phyloP scores from a whole-genome alignment of 2,888 invertebrate genomes.

The Ceriagrion tenellum region DNA sequence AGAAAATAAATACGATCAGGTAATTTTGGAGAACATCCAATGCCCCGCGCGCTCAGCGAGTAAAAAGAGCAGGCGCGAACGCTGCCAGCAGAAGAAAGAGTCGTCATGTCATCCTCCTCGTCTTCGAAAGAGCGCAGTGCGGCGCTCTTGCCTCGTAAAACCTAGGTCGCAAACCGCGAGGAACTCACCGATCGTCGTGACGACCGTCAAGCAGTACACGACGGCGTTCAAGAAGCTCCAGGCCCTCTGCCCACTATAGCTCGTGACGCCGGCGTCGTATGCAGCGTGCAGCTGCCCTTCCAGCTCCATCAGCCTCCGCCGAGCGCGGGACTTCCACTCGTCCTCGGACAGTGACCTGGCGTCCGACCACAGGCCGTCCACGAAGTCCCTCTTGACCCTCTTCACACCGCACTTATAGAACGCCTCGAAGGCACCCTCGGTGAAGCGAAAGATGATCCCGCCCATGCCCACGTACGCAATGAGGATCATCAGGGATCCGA shows the following conservation, averaged over 20 bases:
- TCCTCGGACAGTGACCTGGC: slow-evolving; percentile 92
- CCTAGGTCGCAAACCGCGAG: too few species aligned
- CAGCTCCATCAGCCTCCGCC: slow-evolving; percentile 89
- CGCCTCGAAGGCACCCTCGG: slow-evolving; percentile 92
- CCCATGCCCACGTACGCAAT: slow-evolving; percentile 88
- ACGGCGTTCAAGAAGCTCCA: slow-evolving; percentile 95
- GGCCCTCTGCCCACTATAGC: slow-evolving; percentile 90
- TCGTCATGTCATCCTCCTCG: too few species aligned
- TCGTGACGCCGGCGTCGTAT: slow-evolving; percentile 90
- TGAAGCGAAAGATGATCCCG: slow-evolving; percentile 88
- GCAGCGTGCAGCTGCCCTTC: slow-evolving; percentile 92
- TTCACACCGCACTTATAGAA: slow-evolving; percentile 94
- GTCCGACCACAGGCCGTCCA: slow-evolving; percentile 89
- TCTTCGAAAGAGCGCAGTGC: background rate
- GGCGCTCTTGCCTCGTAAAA: background rate
- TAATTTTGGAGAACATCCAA: background rate
- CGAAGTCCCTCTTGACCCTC: slow-evolving; percentile 90
- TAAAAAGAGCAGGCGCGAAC: background rate
- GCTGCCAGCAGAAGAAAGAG: background rate
- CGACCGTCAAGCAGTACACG: slow-evolving; percentile 90
- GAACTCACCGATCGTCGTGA: slow-evolving; percentile 92
- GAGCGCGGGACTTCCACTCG: slow-evolving; percentile 93
- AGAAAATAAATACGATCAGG: background rate
- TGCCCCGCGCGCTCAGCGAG: background rate
- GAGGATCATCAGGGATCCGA: slow-evolving; percentile 84